These are phyloP conservation scores for Phaedon cochleariae DNA, from an alignment of 2,888 invertebrate species.

Conservation along the genomic window DNA sequence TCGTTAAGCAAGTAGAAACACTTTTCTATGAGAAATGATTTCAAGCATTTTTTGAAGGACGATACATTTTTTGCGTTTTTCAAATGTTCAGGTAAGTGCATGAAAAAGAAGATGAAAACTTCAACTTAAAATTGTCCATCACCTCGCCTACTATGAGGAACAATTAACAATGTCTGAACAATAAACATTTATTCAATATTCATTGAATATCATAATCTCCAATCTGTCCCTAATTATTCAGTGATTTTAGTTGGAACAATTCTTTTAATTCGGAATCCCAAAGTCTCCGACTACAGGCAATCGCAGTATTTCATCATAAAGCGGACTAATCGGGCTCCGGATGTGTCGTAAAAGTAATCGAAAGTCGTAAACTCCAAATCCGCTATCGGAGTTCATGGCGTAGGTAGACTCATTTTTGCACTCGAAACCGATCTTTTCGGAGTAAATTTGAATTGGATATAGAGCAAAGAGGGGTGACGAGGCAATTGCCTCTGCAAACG, in stretches of 20 bases:
- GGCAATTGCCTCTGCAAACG: neutral
- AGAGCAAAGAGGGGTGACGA: neutral
- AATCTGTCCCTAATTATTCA: too few species aligned
- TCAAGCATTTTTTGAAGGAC: too few species aligned
- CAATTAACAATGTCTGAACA: too few species aligned
- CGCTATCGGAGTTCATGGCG: slow-evolving; percentile 57
- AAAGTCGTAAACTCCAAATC: slow-evolving; percentile 61
- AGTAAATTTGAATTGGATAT: slow-evolving; percentile 20
- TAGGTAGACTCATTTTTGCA: slow-evolving; percentile 42
- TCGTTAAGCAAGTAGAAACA: too few species aligned
- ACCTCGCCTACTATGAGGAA: too few species aligned
- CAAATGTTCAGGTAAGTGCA: too few species aligned
- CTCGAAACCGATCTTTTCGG: slow-evolving; percentile 19
- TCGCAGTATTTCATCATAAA: slow-evolving; percentile 58
- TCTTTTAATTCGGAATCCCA: neutral
- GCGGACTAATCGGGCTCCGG: slow-evolving; percentile 57
- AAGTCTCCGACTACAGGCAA: slow-evolving; percentile 36
- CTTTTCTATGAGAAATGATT: too few species aligned
- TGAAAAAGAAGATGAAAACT: too few species aligned
- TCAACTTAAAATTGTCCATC: too few species aligned
- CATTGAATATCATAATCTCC: too few species aligned
- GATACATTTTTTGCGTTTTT: too few species aligned
- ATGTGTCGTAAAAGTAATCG: slow-evolving; percentile 62
- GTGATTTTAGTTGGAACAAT: neutral
- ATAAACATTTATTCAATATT: too few species aligned